phyloP scores from a whole-genome alignment of 2,797 vertebrate species.

The Denticeps clupeoides region DNA sequence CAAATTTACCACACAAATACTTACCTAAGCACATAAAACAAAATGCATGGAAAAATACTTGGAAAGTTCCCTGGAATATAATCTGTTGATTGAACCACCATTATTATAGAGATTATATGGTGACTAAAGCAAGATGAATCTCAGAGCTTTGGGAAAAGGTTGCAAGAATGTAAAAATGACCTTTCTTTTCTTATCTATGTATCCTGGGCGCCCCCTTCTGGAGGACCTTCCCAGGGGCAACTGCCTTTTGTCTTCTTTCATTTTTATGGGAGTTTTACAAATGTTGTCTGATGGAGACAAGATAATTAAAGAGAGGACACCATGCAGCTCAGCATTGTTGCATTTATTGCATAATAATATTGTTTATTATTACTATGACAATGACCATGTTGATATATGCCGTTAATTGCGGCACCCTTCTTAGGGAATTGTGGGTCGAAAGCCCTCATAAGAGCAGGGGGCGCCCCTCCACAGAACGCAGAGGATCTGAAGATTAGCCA shows the following conservation, averaged over 20 bases:
- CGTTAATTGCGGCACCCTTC: slow-evolving; percentile 30
- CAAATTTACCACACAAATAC: slow-evolving; percentile 12
- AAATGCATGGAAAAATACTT: slow-evolving; percentile 98
- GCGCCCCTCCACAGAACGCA: slow-evolving; percentile 98
- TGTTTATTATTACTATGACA: no score
- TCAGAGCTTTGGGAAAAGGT: slow-evolving; percentile 99
- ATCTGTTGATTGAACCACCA: slow-evolving; percentile 99
- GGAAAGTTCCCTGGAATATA: slow-evolving; percentile 99
- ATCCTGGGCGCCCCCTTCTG: slow-evolving; percentile 94
- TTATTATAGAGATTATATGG: slow-evolving; percentile 99
- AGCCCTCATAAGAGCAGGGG: slow-evolving; percentile 74
- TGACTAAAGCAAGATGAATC: slow-evolving; percentile 99
- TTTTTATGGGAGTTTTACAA: no score
- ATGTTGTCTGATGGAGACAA: no score
- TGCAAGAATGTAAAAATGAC: slow-evolving; percentile 99
- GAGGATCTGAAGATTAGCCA: slow-evolving; percentile 86
- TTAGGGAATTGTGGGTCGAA: slow-evolving; percentile 72
- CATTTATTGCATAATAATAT: no score
- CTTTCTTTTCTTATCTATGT: slow-evolving; percentile 94
- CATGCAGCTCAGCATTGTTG: no score
- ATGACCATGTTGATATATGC: neutral
- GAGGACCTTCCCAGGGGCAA: slow-evolving; percentile 98
- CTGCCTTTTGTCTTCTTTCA: no score
- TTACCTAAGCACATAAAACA: slow-evolving; percentile 58
- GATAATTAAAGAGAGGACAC: no score